Evolutionary conservation across 2,113 vertebrate genomes (phyloP), one percentile per base, ranked within the genome.

Genomic region (Thinocorus orbignyianus): DNA sequence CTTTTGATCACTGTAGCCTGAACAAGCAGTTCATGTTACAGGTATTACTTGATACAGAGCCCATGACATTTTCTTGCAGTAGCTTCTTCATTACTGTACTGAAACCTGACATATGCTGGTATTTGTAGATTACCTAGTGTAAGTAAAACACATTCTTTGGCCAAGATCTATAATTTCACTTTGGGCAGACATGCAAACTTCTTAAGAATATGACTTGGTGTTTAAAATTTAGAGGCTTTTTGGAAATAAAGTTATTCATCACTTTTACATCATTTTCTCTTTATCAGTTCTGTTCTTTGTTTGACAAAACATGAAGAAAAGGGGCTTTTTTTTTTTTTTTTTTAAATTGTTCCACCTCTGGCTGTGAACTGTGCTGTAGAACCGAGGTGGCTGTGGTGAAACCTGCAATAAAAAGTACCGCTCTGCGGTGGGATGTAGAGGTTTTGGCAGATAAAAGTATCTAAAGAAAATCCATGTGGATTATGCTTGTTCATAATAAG

Each of bases 381-480:
- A 74, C n/a, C 74, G 73, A 89, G 31, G 37, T 2, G 1, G 42
- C 51, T 91, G 51, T 49, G n/a, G 28, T 81, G 84, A 86, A 83
- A 95, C 77, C 58, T 77, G 49, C 31, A 10, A 11, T 3, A 11
- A 41, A 58, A 81, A 71, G 46, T 74, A 58, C 3, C 4, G 0
- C 42, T 70, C 46, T 81, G 17, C 79, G 58, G 25, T 95, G 33
- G 8, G 68, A 42, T 60, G 33, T 24, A 48, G 60, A 71, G 51
- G 12, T 81, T 77, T 77, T 91, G 83, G n/a, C 81, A 84, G 78
- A 61, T 88, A 86, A 88, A 82, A 68, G 25, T n/a, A 52, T 66
- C 28, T 88, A 62, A 88, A 83, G 54, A 88, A 95, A 88, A 90
- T 90, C 42, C 44, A 54, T 91, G 74, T 93, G 85, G 49, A 71